Evolutionary conservation across 2,797 vertebrate genomes (phyloP).

Genomic region (Megalops cyprinoides): DNA sequence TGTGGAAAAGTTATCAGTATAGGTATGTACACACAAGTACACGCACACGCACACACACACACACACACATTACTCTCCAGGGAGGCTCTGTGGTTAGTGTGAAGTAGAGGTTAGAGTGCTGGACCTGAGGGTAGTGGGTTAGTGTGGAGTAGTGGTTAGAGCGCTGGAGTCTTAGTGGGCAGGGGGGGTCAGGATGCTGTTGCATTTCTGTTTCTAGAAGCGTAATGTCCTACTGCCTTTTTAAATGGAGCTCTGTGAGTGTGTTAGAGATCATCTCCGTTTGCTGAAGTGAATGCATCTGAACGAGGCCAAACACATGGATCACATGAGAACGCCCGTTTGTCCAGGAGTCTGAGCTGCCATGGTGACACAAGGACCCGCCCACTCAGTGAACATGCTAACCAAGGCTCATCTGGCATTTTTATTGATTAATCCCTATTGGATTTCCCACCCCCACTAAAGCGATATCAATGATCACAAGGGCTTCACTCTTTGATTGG

Average conservation of each 20-base stretch:
- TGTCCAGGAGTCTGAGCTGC: background rate
- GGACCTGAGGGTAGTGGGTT: background rate
- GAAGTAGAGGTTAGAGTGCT: background rate
- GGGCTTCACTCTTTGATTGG: background rate
- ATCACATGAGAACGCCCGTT: background rate
- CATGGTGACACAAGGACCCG: background rate
- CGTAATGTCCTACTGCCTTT: too few species aligned
- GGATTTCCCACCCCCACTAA: background rate
- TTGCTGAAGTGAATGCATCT: background rate
- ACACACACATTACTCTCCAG: too few species aligned
- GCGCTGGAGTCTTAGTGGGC: background rate
- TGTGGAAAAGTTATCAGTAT: too few species aligned
- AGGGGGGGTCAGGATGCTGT: background rate
- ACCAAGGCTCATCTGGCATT: background rate
- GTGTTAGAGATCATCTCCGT: background rate
- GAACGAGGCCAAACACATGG: background rate
- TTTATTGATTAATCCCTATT: background rate
- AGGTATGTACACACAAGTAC: too few species aligned
- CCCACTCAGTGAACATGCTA: background rate
- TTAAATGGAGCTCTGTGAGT: background rate
- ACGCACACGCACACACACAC: too few species aligned
- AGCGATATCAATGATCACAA: background rate
- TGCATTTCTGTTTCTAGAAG: too few species aligned
- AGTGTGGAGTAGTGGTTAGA: background rate
- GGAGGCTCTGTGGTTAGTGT: background rate